phyloP scores from a whole-genome alignment of 2,888 invertebrate species.

The Phyllotreta cruciferae region DNA sequence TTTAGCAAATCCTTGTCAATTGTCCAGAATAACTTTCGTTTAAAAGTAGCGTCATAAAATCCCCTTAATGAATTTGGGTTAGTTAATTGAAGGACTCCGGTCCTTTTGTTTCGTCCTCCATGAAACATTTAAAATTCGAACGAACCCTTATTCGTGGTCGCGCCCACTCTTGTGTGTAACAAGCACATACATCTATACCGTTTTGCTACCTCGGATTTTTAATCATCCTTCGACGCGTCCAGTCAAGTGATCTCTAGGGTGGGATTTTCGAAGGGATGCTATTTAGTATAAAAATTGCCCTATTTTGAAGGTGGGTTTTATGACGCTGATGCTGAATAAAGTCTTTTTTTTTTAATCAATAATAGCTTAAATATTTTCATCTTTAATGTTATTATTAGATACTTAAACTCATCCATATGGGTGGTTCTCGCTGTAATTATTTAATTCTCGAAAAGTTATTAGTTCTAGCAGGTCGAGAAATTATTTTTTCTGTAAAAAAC shows the following conservation, averaged over 20 bases:
- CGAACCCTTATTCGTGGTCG: slow-evolving; percentile 19
- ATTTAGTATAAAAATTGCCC: too few species aligned
- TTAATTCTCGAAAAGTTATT: too few species aligned
- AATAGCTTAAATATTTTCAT: too few species aligned
- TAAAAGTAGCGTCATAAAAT: slow-evolving; percentile 25
- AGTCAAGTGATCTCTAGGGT: slow-evolving; percentile 6
- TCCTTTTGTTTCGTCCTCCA: slow-evolving; percentile 20
- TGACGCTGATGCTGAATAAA: too few species aligned
- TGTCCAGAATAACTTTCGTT: slow-evolving; percentile 24
- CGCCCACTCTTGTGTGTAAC: slow-evolving; percentile 9
- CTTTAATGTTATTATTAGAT: too few species aligned
- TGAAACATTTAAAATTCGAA: slow-evolving; percentile 23
- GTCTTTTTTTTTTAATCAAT: too few species aligned
- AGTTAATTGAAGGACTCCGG: slow-evolving; percentile 20
- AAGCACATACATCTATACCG: background rate
- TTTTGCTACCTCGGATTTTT: slow-evolving; percentile 7
- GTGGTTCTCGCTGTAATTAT: too few species aligned
- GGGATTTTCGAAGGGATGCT: background rate
- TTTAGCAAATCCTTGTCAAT: slow-evolving; percentile 26
- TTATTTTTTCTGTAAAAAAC: too few species aligned
- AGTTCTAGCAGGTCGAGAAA: too few species aligned
- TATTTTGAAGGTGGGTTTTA: too few species aligned
- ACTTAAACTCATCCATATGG: too few species aligned
- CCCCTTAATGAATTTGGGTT: slow-evolving; percentile 27
- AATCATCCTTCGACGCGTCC: background rate